A percentile compares a stretch with the other conserved stretches of the same genome.
These are phyloP conservation scores for Leptopterna dolabrata DNA, from an alignment of 2,888 invertebrate species.

Conservation along the genomic window DNA sequence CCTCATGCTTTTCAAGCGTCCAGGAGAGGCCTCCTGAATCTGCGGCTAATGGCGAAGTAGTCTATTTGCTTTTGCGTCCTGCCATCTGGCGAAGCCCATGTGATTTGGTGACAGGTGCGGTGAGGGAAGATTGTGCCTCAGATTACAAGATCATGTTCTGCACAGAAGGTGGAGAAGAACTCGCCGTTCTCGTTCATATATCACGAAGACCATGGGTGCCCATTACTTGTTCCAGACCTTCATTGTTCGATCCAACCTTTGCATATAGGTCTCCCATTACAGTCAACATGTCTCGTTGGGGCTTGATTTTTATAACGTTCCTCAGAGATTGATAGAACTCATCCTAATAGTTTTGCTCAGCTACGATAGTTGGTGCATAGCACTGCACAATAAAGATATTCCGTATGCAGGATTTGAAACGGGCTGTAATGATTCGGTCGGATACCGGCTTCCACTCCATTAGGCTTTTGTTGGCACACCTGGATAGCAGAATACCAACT, in stretches of 20 bases:
- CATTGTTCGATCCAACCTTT: neutral
- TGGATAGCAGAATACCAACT: neutral
- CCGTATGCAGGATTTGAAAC: neutral
- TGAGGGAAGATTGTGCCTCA: neutral
- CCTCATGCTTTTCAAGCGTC: no score
- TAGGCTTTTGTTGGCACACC: neutral
- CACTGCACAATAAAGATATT: neutral
- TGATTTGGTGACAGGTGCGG: neutral
- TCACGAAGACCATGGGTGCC: neutral
- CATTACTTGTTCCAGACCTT: no score
- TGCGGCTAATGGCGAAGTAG: no score
- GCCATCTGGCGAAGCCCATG: neutral
- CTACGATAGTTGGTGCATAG: neutral
- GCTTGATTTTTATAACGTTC: neutral
- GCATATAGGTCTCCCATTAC: neutral
- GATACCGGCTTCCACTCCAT: neutral
- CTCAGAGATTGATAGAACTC: neutral
- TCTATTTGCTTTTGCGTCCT: neutral
- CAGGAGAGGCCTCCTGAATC: no score
- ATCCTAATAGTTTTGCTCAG: neutral
- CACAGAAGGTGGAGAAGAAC: neutral
- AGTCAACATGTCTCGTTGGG: neutral
- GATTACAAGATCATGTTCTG: neutral
- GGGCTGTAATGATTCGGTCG: neutral
- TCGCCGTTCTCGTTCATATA: neutral